Conservation (phyloP, 2,113 vertebrate genomes). For the Cariama cristata region DNA sequence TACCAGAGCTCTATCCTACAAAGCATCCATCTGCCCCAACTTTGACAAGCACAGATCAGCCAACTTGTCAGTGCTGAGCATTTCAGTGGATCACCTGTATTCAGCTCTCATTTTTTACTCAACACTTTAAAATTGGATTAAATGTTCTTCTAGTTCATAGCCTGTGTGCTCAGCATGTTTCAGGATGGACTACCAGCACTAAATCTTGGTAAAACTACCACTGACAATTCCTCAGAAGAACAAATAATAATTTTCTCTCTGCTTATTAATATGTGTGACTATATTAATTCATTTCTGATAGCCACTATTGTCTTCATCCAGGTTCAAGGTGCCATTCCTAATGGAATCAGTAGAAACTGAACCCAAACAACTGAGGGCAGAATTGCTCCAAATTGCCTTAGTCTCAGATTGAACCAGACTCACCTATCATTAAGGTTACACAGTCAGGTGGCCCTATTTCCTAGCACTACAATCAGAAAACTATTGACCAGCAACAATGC, state of each 20-base stretch:
- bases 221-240: neutral
- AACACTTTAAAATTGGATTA: neutral
- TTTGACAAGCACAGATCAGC: neutral
- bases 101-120: neutral
- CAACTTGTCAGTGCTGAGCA: neutral
- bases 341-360: neutral
- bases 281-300: neutral
- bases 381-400: constrained; percentile 19
- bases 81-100: neutral
- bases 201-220: neutral
- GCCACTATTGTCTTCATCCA: neutral
- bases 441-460: neutral
- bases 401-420: neutral
- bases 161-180: neutral
- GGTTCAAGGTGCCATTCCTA: neutral
- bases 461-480: neutral
- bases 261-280: neutral
- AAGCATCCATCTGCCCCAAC: neutral
- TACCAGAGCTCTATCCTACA: neutral
- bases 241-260: neutral
- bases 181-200: neutral
- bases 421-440: neutral
- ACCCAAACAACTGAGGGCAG: neutral
- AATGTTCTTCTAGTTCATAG: neutral
- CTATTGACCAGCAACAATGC: neutral